phyloP scores from a whole-genome alignment of 1,140 invertebrate genomes.

The Tenebrio molitor region DNA sequence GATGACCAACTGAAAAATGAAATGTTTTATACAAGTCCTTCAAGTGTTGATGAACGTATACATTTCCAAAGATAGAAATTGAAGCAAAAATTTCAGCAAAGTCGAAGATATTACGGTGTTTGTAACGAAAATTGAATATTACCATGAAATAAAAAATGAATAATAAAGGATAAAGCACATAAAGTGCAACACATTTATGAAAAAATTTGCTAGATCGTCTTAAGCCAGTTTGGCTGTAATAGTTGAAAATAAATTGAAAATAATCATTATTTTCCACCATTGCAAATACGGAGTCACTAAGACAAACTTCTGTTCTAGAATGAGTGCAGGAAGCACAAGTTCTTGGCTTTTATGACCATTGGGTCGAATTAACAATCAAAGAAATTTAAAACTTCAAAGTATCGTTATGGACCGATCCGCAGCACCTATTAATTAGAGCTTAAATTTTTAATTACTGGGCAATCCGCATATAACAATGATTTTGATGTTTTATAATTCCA shows the following conservation, averaged over 20 bases:
- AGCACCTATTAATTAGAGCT: no score
- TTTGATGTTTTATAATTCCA: no score
- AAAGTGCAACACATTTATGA: not conserved
- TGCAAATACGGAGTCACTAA: no score
- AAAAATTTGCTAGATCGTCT: not conserved
- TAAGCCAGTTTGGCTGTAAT: not conserved
- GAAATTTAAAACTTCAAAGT: no score
- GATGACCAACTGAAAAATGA: not conserved
- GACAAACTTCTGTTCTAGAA: no score
- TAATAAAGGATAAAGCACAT: not conserved
- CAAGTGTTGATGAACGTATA: no score
- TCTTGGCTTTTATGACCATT: no score
- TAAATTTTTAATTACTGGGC: no score
- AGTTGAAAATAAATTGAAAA: not conserved
- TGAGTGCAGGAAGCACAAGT: no score
- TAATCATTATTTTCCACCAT: constrained; percentile 5
- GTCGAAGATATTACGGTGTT: not conserved
- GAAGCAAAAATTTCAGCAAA: constrained; percentile 10
- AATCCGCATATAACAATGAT: no score
- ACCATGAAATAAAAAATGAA: not conserved
- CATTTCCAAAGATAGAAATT: not conserved
- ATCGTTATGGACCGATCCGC: no score
- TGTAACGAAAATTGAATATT: not conserved
- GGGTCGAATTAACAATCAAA: no score
- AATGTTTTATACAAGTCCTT: not conserved